Evolutionary conservation across 2,888 invertebrate genomes (phyloP).

Genomic region (Phyllotreta striolata): DNA sequence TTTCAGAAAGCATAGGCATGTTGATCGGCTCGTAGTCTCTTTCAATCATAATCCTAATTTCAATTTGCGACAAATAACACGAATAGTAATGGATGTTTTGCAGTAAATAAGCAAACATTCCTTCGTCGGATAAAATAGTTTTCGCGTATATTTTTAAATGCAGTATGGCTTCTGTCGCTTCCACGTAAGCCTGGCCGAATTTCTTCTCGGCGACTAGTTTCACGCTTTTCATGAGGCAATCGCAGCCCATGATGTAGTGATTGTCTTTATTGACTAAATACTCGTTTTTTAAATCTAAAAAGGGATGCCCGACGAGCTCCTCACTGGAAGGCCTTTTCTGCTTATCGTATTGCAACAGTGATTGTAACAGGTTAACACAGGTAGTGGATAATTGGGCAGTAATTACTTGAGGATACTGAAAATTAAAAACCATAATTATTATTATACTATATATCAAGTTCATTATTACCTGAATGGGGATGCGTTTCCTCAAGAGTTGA

Average conservation of each 20-base stretch:
- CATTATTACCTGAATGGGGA: constrained; percentile 17
- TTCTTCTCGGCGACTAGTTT: constrained; percentile 9
- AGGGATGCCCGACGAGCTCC: constrained; percentile 22
- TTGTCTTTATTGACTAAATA: background rate
- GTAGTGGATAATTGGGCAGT: constrained; percentile 9
- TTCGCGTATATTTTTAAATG: constrained; percentile 32
- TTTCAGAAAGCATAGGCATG: constrained; percentile 24
- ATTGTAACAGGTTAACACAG: constrained; percentile 28
- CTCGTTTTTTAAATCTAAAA: constrained; percentile 10
- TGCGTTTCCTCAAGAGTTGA: constrained; percentile 23
- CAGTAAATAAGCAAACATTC: constrained; percentile 18
- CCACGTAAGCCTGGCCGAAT: constrained; percentile 31
- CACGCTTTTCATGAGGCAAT: constrained; percentile 25
- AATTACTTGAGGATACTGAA: constrained; percentile 25
- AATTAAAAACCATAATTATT: background rate
- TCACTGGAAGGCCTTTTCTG: constrained; percentile 21
- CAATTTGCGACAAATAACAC: constrained; percentile 21
- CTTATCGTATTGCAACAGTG: constrained; percentile 33
- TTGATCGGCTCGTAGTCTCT: background rate
- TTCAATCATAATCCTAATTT: constrained; percentile 21
- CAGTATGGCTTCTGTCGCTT: constrained; percentile 27
- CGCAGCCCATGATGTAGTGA: constrained; percentile 29
- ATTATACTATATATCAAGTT: too few relatives aligned
- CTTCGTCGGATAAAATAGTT: constrained; percentile 16
- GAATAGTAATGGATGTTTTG: constrained; percentile 21